Conservation (phyloP, 2,797 vertebrate genomes). For the Tokudaia tokunoshimensis region DNA sequence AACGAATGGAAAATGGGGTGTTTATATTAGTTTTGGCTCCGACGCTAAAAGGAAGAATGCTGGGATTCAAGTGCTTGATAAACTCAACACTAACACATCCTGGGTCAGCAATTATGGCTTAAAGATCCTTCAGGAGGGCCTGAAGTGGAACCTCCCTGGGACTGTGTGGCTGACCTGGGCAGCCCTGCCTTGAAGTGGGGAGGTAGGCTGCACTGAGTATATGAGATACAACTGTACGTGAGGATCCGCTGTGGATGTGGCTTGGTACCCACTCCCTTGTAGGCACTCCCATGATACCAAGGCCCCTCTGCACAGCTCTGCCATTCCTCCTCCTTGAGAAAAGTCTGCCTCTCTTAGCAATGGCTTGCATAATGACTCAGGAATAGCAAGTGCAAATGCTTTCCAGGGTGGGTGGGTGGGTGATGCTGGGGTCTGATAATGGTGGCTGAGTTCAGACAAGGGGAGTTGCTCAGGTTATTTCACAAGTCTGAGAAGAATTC, state of each 20-base stretch:
- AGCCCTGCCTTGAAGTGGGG: neutral
- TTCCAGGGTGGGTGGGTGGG: neutral
- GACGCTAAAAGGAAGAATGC: slow-evolving; percentile 67
- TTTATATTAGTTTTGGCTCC: slow-evolving; percentile 87
- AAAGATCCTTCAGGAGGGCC: slow-evolving; percentile 23
- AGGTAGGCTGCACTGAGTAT: too few relatives aligned
- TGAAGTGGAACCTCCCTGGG: neutral
- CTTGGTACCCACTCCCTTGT: neutral
- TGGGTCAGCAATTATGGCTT: slow-evolving; percentile 61
- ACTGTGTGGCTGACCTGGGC: neutral
- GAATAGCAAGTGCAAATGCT: rapidly evolving
- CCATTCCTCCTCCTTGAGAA: neutral
- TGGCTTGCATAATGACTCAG: neutral
- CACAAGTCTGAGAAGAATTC: neutral
- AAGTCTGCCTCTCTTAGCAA: neutral
- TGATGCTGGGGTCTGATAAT: neutral
- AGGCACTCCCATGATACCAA: rapidly evolving
- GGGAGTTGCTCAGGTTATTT: neutral
- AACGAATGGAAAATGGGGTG: slow-evolving; percentile 82
- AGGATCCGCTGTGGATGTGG: too few relatives aligned
- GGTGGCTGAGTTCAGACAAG: neutral
- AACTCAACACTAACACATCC: slow-evolving; percentile 53
- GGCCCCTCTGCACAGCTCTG: neutral
- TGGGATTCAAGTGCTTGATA: slow-evolving; percentile 50
- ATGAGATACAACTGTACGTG: rapidly evolving